A percentile compares a stretch with the other conserved stretches of the same genome.
These are phyloP conservation scores for Siniperca knerii DNA, from an alignment of 2,113 vertebrate species.

Conservation along the genomic window DNA sequence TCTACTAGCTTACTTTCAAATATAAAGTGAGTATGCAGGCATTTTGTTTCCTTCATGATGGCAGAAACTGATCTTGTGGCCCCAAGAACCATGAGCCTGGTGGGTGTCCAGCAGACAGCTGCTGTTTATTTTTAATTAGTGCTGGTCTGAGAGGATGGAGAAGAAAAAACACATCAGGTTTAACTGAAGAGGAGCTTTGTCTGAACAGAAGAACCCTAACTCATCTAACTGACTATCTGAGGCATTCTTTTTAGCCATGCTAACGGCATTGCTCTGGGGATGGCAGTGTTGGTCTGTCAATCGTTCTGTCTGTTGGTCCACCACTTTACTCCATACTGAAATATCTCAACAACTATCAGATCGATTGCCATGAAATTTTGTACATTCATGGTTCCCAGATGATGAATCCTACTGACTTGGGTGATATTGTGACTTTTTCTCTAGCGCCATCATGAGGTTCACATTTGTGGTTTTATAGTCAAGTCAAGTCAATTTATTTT, in stretches of 20 bases:
- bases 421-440: not conserved
- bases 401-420: not conserved
- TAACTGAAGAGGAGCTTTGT: conserved; percentile 6
- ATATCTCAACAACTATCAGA: not conserved
- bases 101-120: conserved; percentile 47
- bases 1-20: conserved; percentile 20
- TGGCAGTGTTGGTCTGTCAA: not conserved
- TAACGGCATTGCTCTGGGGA: not conserved
- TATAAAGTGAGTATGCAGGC: conserved; percentile 1
- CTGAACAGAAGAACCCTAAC: not conserved
- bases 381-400: not conserved
- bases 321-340: not conserved
- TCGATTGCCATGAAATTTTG: not conserved
- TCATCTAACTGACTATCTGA: not conserved
- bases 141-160: conserved; percentile 28
- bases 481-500: not conserved
- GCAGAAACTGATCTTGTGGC: conserved; percentile 41
- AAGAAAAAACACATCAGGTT: conserved; percentile 14
- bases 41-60: conserved; percentile 12
- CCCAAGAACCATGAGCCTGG: conserved; percentile 7
- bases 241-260: not conserved
- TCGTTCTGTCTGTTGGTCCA: not conserved
- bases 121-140: conserved; percentile 78
- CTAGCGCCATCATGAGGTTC: not conserved
- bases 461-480: not conserved